These are phyloP conservation scores for Eupithecia pulchellata DNA, from an alignment of 2,888 invertebrate genomes.

Conservation along the genomic window DNA sequence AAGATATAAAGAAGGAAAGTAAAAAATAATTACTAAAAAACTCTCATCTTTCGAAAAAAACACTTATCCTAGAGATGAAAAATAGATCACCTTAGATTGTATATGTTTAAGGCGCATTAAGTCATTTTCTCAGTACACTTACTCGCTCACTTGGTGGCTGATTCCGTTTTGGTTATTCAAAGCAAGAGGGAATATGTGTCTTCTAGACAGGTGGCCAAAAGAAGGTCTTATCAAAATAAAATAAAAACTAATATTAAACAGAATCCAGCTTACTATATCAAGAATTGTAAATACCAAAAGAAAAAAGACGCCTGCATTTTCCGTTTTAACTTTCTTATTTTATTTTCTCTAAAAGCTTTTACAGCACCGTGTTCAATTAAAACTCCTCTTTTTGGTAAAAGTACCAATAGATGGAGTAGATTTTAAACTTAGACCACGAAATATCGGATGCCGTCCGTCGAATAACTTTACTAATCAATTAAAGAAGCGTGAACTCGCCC, in stretches of 20 bases:
- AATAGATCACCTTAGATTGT: too few species aligned
- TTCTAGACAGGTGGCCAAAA: not conserved
- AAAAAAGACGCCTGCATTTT: slow-evolving; percentile 61
- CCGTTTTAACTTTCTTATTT: slow-evolving; percentile 55
- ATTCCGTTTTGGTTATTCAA: too few species aligned
- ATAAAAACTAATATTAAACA: not conserved
- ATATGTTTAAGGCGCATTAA: too few species aligned
- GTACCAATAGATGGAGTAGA: slow-evolving; percentile 57
- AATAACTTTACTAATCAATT: too few species aligned
- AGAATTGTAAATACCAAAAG: slow-evolving; percentile 26
- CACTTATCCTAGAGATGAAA: not conserved
- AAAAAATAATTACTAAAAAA: too few species aligned
- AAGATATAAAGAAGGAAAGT: too few species aligned
- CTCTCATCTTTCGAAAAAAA: not conserved
- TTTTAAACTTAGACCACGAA: slow-evolving; percentile 31
- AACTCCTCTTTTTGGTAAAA: slow-evolving; percentile 56
- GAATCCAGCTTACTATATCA: slow-evolving; percentile 9
- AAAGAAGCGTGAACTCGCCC: too few species aligned
- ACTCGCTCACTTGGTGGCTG: not conserved
- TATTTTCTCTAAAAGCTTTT: slow-evolving; percentile 74
- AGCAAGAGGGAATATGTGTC: too few species aligned
- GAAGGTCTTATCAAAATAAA: not conserved
- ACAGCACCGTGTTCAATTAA: slow-evolving; percentile 69
- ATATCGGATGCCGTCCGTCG: not conserved
- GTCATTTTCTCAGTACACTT: not conserved